These are phyloP conservation scores for Oreonectes daqikongensis DNA, from an alignment of 2,797 vertebrate species.

Conservation along the genomic window DNA sequence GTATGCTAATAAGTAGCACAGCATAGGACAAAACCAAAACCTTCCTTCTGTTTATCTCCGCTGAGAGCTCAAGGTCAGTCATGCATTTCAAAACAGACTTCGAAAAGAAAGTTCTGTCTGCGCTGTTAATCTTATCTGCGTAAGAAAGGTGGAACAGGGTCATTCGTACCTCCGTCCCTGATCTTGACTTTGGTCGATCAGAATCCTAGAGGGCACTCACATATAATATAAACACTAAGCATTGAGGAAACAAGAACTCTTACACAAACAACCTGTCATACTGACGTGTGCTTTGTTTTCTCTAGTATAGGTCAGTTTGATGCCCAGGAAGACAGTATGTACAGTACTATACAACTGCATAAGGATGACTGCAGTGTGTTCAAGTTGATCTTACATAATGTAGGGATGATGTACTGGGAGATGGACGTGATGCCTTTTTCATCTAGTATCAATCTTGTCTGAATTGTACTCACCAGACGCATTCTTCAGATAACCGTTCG, in stretches of 20 bases:
- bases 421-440: constrained; percentile 9
- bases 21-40: background rate
- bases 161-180: background rate
- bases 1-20: background rate
- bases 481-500: constrained; percentile 92
- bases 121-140: constrained; percentile 1
- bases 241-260: constrained; percentile 1
- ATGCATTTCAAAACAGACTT: constrained; percentile 42
- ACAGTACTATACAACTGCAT: background rate
- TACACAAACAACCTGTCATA: background rate
- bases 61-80: constrained; percentile 21
- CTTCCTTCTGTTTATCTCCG: constrained; percentile 6
- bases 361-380: background rate
- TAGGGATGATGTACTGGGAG: background rate
- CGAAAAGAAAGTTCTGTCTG: constrained; percentile 24
- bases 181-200: constrained; percentile 28
- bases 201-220: background rate
- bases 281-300: background rate
- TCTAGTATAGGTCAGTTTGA: background rate
- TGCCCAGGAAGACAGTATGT: background rate
- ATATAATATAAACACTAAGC: background rate
- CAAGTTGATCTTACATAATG: constrained; percentile 2
- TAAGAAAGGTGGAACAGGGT: constrained; percentile 20
- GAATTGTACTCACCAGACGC: constrained; percentile 85
- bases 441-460: constrained; percentile 15